Evolutionary conservation across 1,140 invertebrate genomes (phyloP), one percentile per base, ranked within the genome.

Genomic region (Drosophila setifemur): DNA sequence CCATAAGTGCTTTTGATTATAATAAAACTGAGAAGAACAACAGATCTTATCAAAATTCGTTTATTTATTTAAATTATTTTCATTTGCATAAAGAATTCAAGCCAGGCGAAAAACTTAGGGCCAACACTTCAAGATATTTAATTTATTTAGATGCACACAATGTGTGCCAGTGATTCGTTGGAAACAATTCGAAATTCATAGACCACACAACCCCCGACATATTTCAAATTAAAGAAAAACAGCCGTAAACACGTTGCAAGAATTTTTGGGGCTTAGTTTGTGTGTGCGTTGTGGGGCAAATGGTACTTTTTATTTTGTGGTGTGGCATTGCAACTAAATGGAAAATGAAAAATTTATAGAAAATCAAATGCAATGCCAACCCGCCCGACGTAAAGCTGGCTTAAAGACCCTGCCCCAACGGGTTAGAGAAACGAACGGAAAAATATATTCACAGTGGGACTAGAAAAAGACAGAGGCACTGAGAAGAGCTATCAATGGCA

Each of bases 311-410:
- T 66, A 66, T 74, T 70, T 66, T 70, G 57, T 42, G 52, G 64
- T 39, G 28, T 40, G 43, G 57, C 52, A 73, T 31, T 75, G 57
- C 73, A 83, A 72, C 63, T 83, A 78, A 83, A 83, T 85, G 82
- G 58, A 73, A 85, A 83, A 83, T 85, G 63, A 70, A 85, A 85
- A 85, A 85, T 85, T 78, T 83, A 83, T 85, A 85, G 64, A 78
- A 82, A 78, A 74, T 78, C 79, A 85, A 85, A 83, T 83, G 73
- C 78, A 74, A 47, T 57, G 50, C 69, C 28, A 31, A 54, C 43
- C 35, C 48, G n/a, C 39, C 52, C 58, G 16, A 37, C 43, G 45
- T 70, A 83, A 83, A 83, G 77, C 77, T 73, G 78, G 78, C 78
- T 82, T 82, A 77, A 82, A 82, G 73, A 72, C 58, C 52, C 48